Base-by-base conservation (phyloP, 1,140 invertebrate genomes). In the Euura lappo region DNA sequence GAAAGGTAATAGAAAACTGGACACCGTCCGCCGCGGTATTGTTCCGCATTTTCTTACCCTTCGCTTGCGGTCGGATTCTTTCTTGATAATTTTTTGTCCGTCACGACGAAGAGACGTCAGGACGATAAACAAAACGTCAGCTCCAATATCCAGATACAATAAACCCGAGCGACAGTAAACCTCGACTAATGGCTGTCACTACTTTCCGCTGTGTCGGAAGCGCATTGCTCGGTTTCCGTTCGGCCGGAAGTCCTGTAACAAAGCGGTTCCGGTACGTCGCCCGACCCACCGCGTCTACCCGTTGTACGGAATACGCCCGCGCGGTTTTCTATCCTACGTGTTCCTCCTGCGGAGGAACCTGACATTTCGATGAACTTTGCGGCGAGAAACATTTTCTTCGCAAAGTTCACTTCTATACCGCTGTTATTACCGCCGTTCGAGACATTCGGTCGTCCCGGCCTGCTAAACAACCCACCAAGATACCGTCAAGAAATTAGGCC, bases 341-440 rank as follows among this genome's bases (percentile, higher is more conserved):
- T 28, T 28, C 28, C 28, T 28, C 28, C 28, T 28, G 28, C 28
- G 28, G 47, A 7, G 47, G 47, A 51, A 28, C 28, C 28, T 51
- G 47, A 51, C 47, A 51, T 51, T 51, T 51, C 69, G 72, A 70
- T 81, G 80, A 84, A 84, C 83, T 83, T 83, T 80, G 70, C 64
- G 70, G 69, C n/a, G 6, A 65, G 70, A 78, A 80, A 83, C 81
- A 80, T 74, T 72, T 78, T 71, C 72, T 68, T 77, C 72, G 68
- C 75, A 84, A 84, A 84, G 83, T 84, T 83, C 81, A 84, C 79
- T 77, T 7, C n/a, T 8, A n/a, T 51, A 7, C 7, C n/a, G 11
- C 7, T n/a, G 47, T 7, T 51, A 51, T 51, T 51, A 51, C 47
- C 47, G 7, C 2, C 28, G 28, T 28, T 28, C 28, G 28, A 28